Evolutionary conservation across 2,797 vertebrate species (phyloP).

Genomic region (Takifugu ocellatus): DNA sequence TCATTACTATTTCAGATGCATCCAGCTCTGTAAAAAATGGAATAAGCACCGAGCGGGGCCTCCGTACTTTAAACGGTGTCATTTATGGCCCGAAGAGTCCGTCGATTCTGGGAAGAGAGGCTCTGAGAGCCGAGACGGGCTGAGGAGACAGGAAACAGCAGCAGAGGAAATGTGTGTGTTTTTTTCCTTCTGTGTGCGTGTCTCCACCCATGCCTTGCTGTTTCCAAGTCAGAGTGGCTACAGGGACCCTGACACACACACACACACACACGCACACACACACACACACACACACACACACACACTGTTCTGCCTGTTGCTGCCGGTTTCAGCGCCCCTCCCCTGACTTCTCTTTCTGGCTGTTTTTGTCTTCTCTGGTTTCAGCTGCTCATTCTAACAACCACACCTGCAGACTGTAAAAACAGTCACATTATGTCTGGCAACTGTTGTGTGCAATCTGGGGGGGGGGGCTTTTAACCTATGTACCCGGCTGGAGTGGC

Average conservation of each 20-base stretch:
- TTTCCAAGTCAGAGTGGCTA: conserved; percentile 29
- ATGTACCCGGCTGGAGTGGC: too few species aligned
- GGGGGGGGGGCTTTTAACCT: too few species aligned
- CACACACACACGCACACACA: conserved; percentile 10
- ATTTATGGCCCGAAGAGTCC: not conserved
- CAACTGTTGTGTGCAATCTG: too few species aligned
- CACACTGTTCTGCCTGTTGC: not conserved
- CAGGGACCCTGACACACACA: conserved; percentile 21
- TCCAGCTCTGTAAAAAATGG: not conserved
- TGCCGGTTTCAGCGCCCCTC: not conserved
- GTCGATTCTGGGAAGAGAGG: conserved; percentile 5
- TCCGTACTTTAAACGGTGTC: too few species aligned
- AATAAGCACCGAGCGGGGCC: not conserved
- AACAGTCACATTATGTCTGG: too few species aligned
- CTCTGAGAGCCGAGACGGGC: conserved; percentile 2
- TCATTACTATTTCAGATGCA: conserved; percentile 54
- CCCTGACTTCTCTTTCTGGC: conserved; percentile 18
- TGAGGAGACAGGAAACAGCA: conserved; percentile 55
- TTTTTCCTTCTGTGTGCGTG: not conserved
- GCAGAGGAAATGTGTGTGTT: conserved; percentile 20
- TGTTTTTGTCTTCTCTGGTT: conserved; percentile 62
- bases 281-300: conserved; percentile 16
- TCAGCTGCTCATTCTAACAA: conserved; percentile 26
- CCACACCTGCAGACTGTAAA: conserved; percentile 18
- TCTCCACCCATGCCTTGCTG: conserved; percentile 23